Conservation (phyloP, 2,113 vertebrate species). For the Petrocephalus zakoni region DNA sequence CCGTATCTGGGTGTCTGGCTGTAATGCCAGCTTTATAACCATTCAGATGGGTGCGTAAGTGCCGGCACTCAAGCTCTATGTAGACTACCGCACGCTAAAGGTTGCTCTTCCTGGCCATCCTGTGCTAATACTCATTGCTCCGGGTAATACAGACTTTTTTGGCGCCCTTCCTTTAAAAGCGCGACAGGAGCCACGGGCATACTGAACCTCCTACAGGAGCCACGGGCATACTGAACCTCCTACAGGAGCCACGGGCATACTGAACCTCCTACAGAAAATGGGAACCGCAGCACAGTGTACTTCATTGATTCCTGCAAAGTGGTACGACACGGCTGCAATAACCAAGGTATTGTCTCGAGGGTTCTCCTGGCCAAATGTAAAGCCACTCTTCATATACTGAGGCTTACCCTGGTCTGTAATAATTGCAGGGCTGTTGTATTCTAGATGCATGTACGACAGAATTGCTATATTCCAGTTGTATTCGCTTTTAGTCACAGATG, state of each 20-base stretch:
- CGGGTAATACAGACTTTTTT: not conserved
- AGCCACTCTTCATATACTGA: not conserved
- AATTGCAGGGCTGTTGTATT: not conserved
- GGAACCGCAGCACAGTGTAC: not conserved
- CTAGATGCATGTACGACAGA: not conserved
- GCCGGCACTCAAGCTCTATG: not conserved
- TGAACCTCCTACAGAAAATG: not conserved
- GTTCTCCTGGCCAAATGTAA: not conserved
- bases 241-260: not conserved
- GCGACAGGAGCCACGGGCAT: not conserved
- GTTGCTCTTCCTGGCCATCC: not conserved
- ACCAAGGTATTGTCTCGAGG: not conserved
- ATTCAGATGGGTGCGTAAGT: not conserved
- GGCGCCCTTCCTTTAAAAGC: not conserved
- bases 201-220: too few species aligned
- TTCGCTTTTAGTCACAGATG: constrained; percentile 2
- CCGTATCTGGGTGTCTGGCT: not conserved
- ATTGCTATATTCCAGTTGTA: not conserved
- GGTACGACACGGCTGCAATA: not conserved
- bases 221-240: too few species aligned
- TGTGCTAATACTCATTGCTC: not conserved
- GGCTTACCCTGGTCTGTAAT: not conserved
- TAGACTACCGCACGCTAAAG: not conserved
- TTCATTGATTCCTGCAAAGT: constrained; percentile 5
- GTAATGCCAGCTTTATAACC: not conserved